Base-by-base conservation (phyloP, 2,797 vertebrate genomes). In the Numenius phaeopus region DNA sequence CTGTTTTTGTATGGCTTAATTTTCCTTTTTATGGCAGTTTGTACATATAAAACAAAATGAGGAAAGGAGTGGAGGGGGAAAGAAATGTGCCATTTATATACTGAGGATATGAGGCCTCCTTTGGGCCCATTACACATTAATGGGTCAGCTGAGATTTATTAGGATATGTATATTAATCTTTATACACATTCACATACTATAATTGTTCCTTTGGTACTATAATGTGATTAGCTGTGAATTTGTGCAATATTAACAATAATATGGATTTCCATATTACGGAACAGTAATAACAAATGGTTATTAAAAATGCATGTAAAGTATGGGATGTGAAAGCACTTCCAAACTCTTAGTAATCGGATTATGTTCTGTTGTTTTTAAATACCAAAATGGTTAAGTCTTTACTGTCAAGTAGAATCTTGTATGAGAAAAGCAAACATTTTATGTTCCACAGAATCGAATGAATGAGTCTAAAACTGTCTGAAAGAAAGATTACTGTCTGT, bases 161-260 rank as follows among this genome's bases (percentile, higher is more conserved):
- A 97, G 95, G 86, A 92, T 97, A 97, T 97, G 97, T 97, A 95
- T 98, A 98, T 98, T 98, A 98, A 98, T 98, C 98, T 98, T 98
- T 97, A 97, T 96, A 97, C 96, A 91, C 97, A 96, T 98, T 97
- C 97, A 94, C 96, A 96, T 96, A 83, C 94, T 47, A 54, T 96
- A 98, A 97, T 96, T 96, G 98, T 97, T 98, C 97, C 97, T 98
- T 97, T 98, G 97, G 97, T 94, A 85, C 95, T 97, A 89, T 98
- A 98, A 98, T 97, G 95, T 91, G 94, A 97, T 98, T 98, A 98
- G 95, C 90, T 97, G 91, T 97, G 97, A 98, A 98, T 97, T 94
- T 97, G 91, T 96, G 91, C 97, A 98, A 98, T 98, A 98, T 98
- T 98, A 98, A 98, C 96, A 92, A 94, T 96, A 95, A 97, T 94